A percentile compares a stretch with the other conserved stretches of the same genome.
phyloP scores from a whole-genome alignment of 2,888 invertebrate genomes.

The Eubasilissa splendida region DNA sequence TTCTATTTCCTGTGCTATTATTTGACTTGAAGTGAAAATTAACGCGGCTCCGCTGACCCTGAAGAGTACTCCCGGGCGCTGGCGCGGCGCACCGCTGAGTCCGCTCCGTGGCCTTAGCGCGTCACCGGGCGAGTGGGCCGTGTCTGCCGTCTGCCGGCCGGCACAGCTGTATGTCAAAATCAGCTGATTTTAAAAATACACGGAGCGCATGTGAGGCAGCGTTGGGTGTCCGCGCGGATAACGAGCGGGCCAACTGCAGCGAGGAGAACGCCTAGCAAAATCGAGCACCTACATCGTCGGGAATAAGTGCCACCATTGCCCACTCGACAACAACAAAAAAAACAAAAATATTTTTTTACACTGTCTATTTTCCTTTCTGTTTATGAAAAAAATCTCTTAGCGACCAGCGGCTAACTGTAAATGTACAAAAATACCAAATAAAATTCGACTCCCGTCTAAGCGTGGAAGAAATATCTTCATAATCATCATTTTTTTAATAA shows the following conservation, averaged over 20 bases:
- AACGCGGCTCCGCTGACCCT: too few species aligned
- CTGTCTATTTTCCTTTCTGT: background rate
- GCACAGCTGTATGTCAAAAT: conserved; percentile 72
- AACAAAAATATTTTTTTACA: background rate
- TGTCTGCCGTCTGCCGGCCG: conserved; percentile 45
- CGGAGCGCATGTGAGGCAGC: conserved; percentile 67
- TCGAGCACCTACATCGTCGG: too few species aligned
- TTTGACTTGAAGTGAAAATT: too few species aligned
- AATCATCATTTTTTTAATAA: too few species aligned
- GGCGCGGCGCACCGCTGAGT: background rate
- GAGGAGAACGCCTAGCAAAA: background rate
- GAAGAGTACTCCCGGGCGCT: too few species aligned
- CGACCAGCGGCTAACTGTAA: too few species aligned
- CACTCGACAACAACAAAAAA: background rate
- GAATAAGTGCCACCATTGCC: background rate
- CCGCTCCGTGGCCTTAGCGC: background rate
- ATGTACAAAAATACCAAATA: too few species aligned
- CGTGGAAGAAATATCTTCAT: too few species aligned
- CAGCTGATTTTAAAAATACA: conserved; percentile 75
- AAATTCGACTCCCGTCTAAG: too few species aligned
- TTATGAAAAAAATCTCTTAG: too few species aligned
- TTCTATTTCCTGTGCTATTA: too few species aligned
- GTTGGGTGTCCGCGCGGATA: conserved; percentile 63
- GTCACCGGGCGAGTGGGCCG: conserved; percentile 48
- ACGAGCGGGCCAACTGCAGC: background rate